Percentiles rank a stretch among this genome's conserved stretches.
Conservation (phyloP, 2,888 invertebrate species). For the Ethmia dodecea region DNA sequence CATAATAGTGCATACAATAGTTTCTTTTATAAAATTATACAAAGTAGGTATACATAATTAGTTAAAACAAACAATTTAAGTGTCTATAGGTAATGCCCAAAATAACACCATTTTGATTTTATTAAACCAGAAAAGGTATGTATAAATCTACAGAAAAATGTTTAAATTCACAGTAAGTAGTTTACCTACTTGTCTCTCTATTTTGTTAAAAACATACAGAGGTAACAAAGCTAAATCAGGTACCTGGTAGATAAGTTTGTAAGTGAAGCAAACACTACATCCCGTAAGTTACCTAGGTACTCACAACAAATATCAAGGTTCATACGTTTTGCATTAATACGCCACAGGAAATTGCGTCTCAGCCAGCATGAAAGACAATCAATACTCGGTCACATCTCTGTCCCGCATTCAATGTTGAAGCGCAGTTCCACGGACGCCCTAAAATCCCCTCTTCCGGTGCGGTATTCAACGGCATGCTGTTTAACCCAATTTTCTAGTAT, state of each 20-base stretch:
- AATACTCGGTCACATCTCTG: slow-evolving; percentile 72
- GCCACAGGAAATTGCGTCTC: slow-evolving; percentile 48
- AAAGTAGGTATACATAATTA: too few species aligned
- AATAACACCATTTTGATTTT: too few species aligned
- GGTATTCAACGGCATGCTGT: slow-evolving; percentile 67
- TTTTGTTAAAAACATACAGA: too few species aligned
- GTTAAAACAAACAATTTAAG: too few species aligned
- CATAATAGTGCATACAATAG: not conserved
- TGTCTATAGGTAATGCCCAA: too few species aligned
- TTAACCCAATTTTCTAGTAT: slow-evolving; percentile 74
- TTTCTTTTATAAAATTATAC: not conserved
- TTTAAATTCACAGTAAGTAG: too few species aligned
- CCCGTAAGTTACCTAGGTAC: too few species aligned
- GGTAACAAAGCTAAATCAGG: too few species aligned
- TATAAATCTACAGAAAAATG: too few species aligned
- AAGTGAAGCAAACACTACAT: not conserved
- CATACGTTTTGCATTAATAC: slow-evolving; percentile 12
- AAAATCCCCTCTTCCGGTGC: slow-evolving; percentile 70
- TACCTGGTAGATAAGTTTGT: too few species aligned
- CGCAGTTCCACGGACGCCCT: slow-evolving; percentile 61
- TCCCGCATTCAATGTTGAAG: slow-evolving; percentile 69
- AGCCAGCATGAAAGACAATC: slow-evolving; percentile 58
- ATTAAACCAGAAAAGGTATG: too few species aligned
- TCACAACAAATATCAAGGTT: slow-evolving; percentile 1
- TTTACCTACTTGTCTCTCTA: too few species aligned